Base-by-base conservation (phyloP, 2,797 vertebrate genomes). In the Hyperoplus lanceolatus region DNA sequence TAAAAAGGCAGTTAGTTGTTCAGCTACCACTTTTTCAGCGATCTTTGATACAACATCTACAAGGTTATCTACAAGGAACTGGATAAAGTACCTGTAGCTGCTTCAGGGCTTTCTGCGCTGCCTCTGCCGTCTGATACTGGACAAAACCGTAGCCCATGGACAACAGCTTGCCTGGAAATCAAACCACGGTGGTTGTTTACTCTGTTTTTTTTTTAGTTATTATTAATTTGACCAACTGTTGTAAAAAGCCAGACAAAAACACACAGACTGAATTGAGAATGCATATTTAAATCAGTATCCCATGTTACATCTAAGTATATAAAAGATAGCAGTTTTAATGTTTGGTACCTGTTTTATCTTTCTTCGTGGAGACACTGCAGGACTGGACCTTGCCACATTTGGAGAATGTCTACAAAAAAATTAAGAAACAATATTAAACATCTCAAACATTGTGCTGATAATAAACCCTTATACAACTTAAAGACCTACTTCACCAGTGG, bases 141-240 rank as follows among this genome's bases (percentile, higher is more conserved):
- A 99, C 96, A 90, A 99, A 99, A 0, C 98, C 98, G 50, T 98
- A 99, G 16, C 98, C 98, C 98, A 99, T 98, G 10, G 98, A 98
- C 7, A 97, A 93, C 59, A 96, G 72, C 4, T 84, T 82, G 45
- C 98, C 98, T 99, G 80, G n/a, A 85, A 75, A 73, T 59, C 36
- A 86, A 60, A 81, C 67, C 3, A 50, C 29, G 3, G 5, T 8
- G 8, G 38, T 15, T 15, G 12, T 69, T 42, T 29, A 42, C 3
- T 41, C 48, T 55, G n/a, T 16, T 68, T 38, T 16, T 61, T 21
- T 51, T 13, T 45, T 38, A 45, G 5, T 39, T 29, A 21, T 41
- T 18, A 4, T 18, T 1, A 8, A 8, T 54, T 16, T 8, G 2
- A 38, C 43, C 49, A 4, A 7, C 1, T 18, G 6, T 16, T 64